A percentile compares a stretch with the other conserved stretches of the same genome.
phyloP scores from a whole-genome alignment of 2,888 invertebrate genomes.

The Acrobasis suavella region DNA sequence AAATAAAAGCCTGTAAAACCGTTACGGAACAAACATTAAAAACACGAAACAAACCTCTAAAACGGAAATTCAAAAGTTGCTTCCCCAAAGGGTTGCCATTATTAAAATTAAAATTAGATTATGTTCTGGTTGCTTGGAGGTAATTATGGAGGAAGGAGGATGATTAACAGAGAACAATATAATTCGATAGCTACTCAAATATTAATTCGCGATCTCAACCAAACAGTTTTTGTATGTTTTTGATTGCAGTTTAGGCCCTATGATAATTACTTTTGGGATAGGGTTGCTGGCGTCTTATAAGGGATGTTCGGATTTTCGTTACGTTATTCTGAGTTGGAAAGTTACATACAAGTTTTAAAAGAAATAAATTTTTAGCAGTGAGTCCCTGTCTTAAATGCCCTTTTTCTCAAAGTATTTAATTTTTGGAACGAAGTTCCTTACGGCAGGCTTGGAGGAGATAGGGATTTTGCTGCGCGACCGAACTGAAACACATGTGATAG shows the following conservation, averaged over 20 bases:
- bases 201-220: slow-evolving; percentile 70
- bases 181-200: slow-evolving; percentile 75
- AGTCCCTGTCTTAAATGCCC: too few species aligned
- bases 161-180: slow-evolving; percentile 57
- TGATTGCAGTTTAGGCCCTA: slow-evolving; percentile 76
- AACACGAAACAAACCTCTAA: slow-evolving; percentile 22
- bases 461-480: too few species aligned
- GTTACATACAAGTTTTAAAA: not conserved
- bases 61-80: slow-evolving; percentile 53
- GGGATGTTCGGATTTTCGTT: slow-evolving; percentile 35
- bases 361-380: too few species aligned
- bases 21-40: not conserved
- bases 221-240: slow-evolving; percentile 77
- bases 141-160: slow-evolving; percentile 63
- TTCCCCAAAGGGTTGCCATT: slow-evolving; percentile 60
- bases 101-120: slow-evolving; percentile 78
- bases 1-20: too few species aligned
- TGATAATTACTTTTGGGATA: slow-evolving; percentile 79
- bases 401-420: too few species aligned
- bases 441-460: too few species aligned
- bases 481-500: too few species aligned
- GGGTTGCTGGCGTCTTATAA: slow-evolving; percentile 52
- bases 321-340: slow-evolving; percentile 3
- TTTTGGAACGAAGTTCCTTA: too few species aligned
- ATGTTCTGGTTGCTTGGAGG: slow-evolving; percentile 68